These are phyloP conservation scores for Jordanella pulchra DNA, from an alignment of 2,797 vertebrate genomes.

Conservation along the genomic window DNA sequence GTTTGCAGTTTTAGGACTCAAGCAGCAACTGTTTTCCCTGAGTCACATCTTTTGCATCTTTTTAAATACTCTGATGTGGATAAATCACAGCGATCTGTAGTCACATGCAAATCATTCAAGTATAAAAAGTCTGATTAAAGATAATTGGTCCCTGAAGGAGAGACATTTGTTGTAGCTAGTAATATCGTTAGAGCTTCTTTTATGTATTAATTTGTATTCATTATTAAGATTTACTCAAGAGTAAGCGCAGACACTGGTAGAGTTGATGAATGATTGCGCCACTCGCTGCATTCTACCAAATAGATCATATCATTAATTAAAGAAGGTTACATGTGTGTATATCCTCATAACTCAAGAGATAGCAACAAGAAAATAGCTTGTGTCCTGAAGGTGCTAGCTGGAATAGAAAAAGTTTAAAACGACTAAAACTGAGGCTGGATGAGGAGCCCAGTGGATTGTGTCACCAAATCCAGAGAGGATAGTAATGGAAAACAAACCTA, in stretches of 20 bases:
- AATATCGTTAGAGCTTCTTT: slow-evolving; percentile 10
- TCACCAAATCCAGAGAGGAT: too few relatives aligned
- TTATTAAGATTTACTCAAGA: neutral
- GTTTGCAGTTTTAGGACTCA: slow-evolving; percentile 40
- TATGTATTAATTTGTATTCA: neutral
- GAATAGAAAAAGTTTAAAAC: too few relatives aligned
- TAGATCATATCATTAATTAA: neutral
- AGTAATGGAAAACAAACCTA: too few relatives aligned
- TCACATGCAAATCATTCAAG: slow-evolving; percentile 10
- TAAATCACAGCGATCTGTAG: slow-evolving; percentile 3
- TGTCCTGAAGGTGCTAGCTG: neutral
- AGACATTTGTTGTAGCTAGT: neutral
- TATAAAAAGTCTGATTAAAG: slow-evolving; percentile 24
- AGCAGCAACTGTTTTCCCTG: neutral
- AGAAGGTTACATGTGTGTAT: neutral
- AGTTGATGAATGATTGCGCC: neutral
- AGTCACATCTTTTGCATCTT: slow-evolving; percentile 30
- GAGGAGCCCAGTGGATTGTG: too few relatives aligned
- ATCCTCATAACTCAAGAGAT: neutral
- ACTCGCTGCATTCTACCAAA: neutral
- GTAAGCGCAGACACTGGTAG: neutral
- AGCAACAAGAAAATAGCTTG: neutral
- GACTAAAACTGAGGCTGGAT: too few relatives aligned
- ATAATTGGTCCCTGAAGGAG: slow-evolving; percentile 25
- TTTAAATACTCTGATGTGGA: slow-evolving; percentile 18